Evolutionary conservation across 2,797 vertebrate genomes (phyloP).

Genomic region (Liparis tanakae): DNA sequence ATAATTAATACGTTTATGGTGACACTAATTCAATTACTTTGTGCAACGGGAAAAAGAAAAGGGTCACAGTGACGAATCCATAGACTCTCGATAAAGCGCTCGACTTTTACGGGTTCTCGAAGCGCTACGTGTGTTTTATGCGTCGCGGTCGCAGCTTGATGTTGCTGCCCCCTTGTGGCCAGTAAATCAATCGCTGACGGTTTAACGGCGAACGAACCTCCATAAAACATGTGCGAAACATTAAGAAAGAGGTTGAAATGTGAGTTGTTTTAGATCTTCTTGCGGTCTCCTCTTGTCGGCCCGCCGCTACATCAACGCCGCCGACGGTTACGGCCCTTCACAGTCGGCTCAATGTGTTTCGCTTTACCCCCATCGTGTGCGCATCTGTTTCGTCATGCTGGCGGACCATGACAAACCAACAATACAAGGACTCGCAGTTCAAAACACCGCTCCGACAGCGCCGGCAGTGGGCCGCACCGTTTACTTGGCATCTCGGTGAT

Average conservation of each 20-base stretch:
- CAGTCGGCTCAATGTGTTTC: constrained; percentile 3
- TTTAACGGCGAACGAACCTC: neutral
- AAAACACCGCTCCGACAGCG: neutral
- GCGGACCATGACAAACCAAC: constrained; percentile 6
- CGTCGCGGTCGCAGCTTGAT: neutral
- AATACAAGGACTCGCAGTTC: neutral
- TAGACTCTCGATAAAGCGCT: neutral
- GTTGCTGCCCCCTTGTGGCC: neutral
- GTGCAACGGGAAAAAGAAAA: neutral
- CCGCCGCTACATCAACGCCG: neutral
- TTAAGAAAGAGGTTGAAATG: neutral
- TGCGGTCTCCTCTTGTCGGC: neutral
- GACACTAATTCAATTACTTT: neutral
- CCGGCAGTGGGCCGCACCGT: constrained; percentile 1
- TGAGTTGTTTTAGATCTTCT: neutral
- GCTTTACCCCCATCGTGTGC: constrained; percentile 2
- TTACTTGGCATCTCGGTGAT: constrained; percentile 4
- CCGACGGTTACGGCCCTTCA: constrained; percentile 1
- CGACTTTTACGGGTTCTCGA: neutral
- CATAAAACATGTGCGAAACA: neutral
- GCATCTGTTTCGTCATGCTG: constrained; percentile 6
- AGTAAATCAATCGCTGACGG: neutral
- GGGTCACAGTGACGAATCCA: neutral
- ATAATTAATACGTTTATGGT: neutral
- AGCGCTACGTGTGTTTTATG: neutral